phyloP scores from a whole-genome alignment of 2,113 vertebrate genomes.

The Neoarius graeffei region DNA sequence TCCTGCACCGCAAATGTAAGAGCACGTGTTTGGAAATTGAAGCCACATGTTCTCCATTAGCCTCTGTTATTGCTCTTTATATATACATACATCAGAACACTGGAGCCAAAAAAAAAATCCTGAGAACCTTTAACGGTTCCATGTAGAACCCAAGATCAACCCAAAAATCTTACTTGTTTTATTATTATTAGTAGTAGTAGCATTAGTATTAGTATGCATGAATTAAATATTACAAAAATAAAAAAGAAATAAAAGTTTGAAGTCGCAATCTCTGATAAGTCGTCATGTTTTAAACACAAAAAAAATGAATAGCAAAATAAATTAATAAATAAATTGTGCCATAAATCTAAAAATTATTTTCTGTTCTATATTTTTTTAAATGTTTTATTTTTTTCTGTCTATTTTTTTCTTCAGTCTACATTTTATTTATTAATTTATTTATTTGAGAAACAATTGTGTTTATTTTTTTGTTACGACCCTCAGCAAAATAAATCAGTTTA shows the following conservation, averaged over 20 bases:
- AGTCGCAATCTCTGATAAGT: too few species aligned
- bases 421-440: conserved; percentile 3
- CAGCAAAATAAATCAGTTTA: neutral
- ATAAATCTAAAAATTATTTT: neutral
- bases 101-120: neutral
- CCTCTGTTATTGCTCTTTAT: conserved; percentile 59
- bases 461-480: neutral
- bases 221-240: neutral
- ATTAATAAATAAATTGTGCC: neutral
- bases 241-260: neutral
- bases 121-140: neutral
- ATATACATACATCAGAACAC: conserved; percentile 8
- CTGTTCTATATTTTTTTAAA: neutral
- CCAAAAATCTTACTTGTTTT: neutral
- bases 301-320: too few species aligned
- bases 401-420: neutral
- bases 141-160: neutral
- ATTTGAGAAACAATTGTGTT: neutral
- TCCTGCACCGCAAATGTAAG: conserved; percentile 63
- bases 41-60: conserved; percentile 68
- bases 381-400: neutral
- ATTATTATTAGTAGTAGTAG: neutral
- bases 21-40: conserved; percentile 68
- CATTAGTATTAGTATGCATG: neutral
- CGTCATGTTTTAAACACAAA: too few species aligned